Evolutionary conservation across 1,140 invertebrate genomes (phyloP).

Genomic region (Episyrphus balteatus): DNA sequence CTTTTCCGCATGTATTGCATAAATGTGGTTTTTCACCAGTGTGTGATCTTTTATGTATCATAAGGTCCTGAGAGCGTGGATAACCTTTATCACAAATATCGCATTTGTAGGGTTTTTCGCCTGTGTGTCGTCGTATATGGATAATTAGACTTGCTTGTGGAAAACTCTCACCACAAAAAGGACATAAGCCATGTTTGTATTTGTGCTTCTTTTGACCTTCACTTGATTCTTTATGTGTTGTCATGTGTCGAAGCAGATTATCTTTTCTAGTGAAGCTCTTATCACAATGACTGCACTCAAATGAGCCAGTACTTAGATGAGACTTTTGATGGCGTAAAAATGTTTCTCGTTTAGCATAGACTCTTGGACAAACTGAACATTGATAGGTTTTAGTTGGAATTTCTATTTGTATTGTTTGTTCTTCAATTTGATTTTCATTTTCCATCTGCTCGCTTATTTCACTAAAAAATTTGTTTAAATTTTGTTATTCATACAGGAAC

Average conservation of each 20-base stretch:
- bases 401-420: background rate
- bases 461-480: background rate
- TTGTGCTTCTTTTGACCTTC: conserved; percentile 1
- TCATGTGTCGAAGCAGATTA: conserved; percentile 26
- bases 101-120: conserved; percentile 29
- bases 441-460: background rate
- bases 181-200: conserved; percentile 32
- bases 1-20: conserved; percentile 42
- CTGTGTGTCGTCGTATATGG: conserved; percentile 46
- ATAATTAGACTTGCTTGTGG: conserved; percentile 43
- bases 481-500: background rate
- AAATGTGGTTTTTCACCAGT: conserved; percentile 45
- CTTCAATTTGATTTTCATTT: background rate
- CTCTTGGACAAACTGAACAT: conserved; percentile 16
- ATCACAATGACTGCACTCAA: conserved; percentile 38
- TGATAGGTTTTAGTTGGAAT: conserved; percentile 12
- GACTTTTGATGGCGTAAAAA: conserved; percentile 11
- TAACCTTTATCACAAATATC: conserved; percentile 23
- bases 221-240: conserved; percentile 14
- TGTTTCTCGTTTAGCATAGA: conserved; percentile 20
- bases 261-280: conserved; percentile 41
- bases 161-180: conserved; percentile 44
- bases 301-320: conserved; percentile 10
- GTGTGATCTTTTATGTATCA: conserved; percentile 43
- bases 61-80: conserved; percentile 24